Evolutionary conservation across 2,888 invertebrate genomes (phyloP).

Genomic region (Trissolcus brochymenae): DNA sequence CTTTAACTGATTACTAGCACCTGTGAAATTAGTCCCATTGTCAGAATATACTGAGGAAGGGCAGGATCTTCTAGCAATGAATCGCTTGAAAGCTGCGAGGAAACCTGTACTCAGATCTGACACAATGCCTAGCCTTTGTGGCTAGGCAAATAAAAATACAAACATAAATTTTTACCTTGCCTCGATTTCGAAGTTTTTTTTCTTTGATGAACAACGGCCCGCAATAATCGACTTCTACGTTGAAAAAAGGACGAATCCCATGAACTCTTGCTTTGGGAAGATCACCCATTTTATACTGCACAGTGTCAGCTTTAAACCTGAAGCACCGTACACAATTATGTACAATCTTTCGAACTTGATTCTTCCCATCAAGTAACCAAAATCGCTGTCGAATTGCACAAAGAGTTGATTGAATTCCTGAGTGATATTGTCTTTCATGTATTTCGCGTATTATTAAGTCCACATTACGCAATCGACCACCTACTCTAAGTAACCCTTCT

Average conservation of each 20-base stretch:
- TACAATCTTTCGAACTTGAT: too few relatives aligned
- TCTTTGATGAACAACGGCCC: slow-evolving; percentile 36
- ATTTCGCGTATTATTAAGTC: slow-evolving; percentile 58
- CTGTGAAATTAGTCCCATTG: slow-evolving; percentile 56
- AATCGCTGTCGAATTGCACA: too few relatives aligned
- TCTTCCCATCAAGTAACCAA: too few relatives aligned
- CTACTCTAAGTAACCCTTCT: slow-evolving; percentile 60
- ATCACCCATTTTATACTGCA: neutral
- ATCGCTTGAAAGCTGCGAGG: slow-evolving; percentile 46
- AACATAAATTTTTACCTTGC: slow-evolving; percentile 5
- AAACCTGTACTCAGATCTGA: slow-evolving; percentile 55
- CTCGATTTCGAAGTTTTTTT: slow-evolving; percentile 5
- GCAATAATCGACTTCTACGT: neutral
- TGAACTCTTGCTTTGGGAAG: neutral
- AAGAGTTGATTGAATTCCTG: slow-evolving; percentile 60
- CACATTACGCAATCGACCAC: slow-evolving; percentile 62
- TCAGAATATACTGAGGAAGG: slow-evolving; percentile 40
- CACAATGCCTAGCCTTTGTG: slow-evolving; percentile 14
- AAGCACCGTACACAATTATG: slow-evolving; percentile 20
- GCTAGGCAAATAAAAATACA: slow-evolving; percentile 5
- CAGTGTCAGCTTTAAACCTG: slow-evolving; percentile 1
- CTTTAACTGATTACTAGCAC: slow-evolving; percentile 50
- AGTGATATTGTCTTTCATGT: slow-evolving; percentile 59
- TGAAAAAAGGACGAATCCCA: neutral
- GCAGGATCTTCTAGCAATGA: slow-evolving; percentile 27